Percentiles rank a stretch among this genome's conserved stretches.
Evolutionary conservation across 1,140 invertebrate genomes (phyloP).

Genomic region (Cydia strobilella): DNA sequence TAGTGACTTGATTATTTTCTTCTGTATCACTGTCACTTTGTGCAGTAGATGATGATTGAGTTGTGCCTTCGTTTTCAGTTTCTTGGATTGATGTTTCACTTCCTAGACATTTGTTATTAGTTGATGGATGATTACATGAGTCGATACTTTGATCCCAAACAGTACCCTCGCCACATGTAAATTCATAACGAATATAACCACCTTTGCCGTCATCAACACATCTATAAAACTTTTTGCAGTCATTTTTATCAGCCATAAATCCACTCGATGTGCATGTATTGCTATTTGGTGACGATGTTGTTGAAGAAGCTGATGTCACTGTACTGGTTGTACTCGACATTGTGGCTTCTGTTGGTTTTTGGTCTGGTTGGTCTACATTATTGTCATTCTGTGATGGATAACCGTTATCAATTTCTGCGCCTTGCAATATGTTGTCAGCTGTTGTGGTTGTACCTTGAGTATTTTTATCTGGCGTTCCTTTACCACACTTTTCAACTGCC

Average conservation of each 20-base stretch:
- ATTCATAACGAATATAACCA: conserved; percentile 81
- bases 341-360: conserved; percentile 39
- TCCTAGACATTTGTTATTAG: conserved; percentile 13
- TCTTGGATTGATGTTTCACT: conserved; percentile 1
- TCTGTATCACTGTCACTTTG: not conserved
- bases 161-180: conserved; percentile 83
- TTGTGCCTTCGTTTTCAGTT: conserved; percentile 5
- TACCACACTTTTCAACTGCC: conserved; percentile 68
- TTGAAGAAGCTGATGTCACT: conserved; percentile 33
- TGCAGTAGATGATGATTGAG: not conserved
- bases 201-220: conserved; percentile 82
- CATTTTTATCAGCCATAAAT: conserved; percentile 73
- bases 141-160: conserved; percentile 81
- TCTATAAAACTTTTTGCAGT: conserved; percentile 83
- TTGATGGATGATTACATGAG: conserved; percentile 68
- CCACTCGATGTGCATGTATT: conserved; percentile 65
- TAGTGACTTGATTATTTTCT: not conserved
- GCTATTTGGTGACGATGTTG: conserved; percentile 34
- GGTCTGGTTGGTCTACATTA: not conserved
- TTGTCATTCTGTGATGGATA: not conserved
- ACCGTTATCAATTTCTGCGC: not conserved
- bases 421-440: not conserved
- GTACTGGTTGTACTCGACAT: conserved; percentile 47
- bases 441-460: not conserved
- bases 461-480: conserved; percentile 5